phyloP scores from a whole-genome alignment of 2,888 invertebrate species.

The Leptinotarsa tumamoca region DNA sequence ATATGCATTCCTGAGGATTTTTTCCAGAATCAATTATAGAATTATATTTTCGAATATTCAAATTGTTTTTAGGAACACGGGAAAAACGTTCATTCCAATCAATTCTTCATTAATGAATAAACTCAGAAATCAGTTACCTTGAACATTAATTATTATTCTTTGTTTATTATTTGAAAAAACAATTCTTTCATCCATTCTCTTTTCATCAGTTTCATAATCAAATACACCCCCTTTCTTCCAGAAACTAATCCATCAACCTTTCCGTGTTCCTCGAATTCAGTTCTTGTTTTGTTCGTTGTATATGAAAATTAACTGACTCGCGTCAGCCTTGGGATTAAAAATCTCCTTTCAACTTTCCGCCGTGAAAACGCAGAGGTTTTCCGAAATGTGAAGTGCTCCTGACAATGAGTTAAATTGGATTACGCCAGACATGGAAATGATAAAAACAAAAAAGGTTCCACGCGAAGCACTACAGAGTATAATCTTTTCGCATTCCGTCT shows the following conservation, averaged over 20 bases:
- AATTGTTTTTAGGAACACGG: too few species aligned
- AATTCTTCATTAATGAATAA: too few species aligned
- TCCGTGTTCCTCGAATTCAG: not conserved
- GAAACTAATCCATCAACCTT: constrained; percentile 5
- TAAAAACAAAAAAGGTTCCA: constrained; percentile 32
- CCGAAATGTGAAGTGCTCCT: constrained; percentile 32
- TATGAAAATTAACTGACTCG: constrained; percentile 38
- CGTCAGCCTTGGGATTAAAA: constrained; percentile 36
- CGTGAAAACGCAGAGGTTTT: constrained; percentile 35
- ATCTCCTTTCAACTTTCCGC: constrained; percentile 33
- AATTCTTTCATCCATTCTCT: not conserved
- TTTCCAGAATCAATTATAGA: too few species aligned
- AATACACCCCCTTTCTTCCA: not conserved
- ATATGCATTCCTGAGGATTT: too few species aligned
- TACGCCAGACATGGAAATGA: constrained; percentile 38
- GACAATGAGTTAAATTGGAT: constrained; percentile 41
- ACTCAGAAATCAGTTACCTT: too few species aligned
- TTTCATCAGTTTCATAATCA: not conserved
- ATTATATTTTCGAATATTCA: too few species aligned
- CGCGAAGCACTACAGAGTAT: constrained; percentile 24
- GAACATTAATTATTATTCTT: too few species aligned
- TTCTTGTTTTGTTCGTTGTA: not conserved
- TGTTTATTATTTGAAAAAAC: too few species aligned
- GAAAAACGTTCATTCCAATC: too few species aligned
- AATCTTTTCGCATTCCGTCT: constrained; percentile 26